Conservation (phyloP, 53 echinoderm and acorn worm genomes). For the Mesocentrotus franciscanus region DNA sequence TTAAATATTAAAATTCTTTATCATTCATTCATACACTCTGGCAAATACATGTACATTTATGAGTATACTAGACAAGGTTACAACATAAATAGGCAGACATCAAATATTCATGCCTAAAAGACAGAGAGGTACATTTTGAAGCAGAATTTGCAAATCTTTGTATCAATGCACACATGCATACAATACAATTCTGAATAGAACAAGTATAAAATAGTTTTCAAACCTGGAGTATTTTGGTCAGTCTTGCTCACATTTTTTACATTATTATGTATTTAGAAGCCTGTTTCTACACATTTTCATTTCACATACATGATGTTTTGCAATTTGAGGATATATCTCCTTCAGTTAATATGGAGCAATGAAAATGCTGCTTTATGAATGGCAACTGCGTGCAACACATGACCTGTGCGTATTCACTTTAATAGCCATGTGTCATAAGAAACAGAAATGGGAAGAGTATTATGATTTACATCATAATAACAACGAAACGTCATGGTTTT, state of each 20-base stretch:
- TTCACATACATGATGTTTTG: background rate
- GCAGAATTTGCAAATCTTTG: background rate
- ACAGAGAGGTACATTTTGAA: background rate
- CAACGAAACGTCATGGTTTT: too few species aligned
- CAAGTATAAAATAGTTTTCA: background rate
- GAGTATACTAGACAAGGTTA: background rate
- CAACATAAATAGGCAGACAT: background rate
- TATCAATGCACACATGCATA: background rate
- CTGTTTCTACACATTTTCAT: background rate
- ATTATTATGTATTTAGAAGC: background rate
- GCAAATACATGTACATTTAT: background rate
- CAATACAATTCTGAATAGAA: background rate
- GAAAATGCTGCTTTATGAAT: too few species aligned
- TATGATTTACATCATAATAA: too few species aligned
- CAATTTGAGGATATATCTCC: too few species aligned
- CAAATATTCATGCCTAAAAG: background rate
- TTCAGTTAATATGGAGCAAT: too few species aligned
- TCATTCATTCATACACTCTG: background rate
- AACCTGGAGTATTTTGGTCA: too few species aligned
- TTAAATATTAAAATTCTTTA: constrained; percentile 22
- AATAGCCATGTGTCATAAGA: too few species aligned
- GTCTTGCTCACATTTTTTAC: background rate
- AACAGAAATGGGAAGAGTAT: too few species aligned
- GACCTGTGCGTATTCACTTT: too few species aligned
- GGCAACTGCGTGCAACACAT: too few species aligned